A percentile compares a stretch with the other conserved stretches of the same genome.
phyloP scores from a whole-genome alignment of 2,797 vertebrate genomes.

The Sebastes itinus region DNA sequence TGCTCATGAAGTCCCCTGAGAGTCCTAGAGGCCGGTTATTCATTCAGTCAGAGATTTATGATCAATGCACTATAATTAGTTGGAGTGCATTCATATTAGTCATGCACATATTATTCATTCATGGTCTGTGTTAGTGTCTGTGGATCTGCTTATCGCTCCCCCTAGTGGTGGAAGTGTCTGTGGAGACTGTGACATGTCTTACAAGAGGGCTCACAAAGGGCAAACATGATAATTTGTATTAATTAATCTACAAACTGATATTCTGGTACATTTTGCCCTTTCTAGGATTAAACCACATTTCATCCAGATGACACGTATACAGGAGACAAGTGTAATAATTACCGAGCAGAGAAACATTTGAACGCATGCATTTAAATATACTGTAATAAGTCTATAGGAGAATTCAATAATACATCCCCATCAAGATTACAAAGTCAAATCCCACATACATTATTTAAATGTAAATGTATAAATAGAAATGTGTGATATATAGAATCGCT shows the following conservation, averaged over 20 bases:
- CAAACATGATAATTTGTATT: background rate
- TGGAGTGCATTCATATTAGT: slow-evolving; percentile 10
- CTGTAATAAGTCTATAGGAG: background rate
- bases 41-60: slow-evolving; percentile 16
- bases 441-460: background rate
- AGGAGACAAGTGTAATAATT: background rate
- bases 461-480: background rate
- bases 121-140: background rate
- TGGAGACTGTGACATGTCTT: background rate
- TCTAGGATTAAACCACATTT: background rate
- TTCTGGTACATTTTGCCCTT: background rate
- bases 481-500: background rate
- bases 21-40: background rate
- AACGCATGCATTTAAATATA: background rate
- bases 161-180: slow-evolving; percentile 26
- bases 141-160: slow-evolving; percentile 23
- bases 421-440: background rate
- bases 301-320: background rate
- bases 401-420: background rate
- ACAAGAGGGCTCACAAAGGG: background rate
- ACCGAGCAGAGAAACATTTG: too few species aligned
- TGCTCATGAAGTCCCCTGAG: background rate
- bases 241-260: background rate
- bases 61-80: slow-evolving; percentile 21
- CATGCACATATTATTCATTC: slow-evolving; percentile 11